Percentiles rank a stretch among this genome's conserved stretches.
These are phyloP conservation scores for Luffia ferchaultella DNA, from an alignment of 2,888 invertebrate genomes.

Conservation along the genomic window DNA sequence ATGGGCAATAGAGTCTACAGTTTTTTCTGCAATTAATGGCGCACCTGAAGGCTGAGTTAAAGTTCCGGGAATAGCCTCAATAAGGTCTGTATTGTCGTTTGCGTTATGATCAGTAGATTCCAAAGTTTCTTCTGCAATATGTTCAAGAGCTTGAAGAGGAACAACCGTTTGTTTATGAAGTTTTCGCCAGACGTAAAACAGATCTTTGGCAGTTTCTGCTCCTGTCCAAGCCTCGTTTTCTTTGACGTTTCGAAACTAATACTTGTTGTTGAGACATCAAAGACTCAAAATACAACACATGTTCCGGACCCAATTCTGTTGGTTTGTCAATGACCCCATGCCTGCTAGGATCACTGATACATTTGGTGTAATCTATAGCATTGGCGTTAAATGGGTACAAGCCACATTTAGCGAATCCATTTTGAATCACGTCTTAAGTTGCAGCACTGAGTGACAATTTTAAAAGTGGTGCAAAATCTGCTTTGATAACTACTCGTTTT, in stretches of 20 bases:
- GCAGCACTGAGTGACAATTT: slow-evolving; percentile 1
- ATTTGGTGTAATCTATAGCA: slow-evolving; percentile 10
- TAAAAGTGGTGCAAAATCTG: slow-evolving; percentile 10
- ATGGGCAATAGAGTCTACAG: too few relatives aligned
- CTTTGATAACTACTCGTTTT: slow-evolving; percentile 7
- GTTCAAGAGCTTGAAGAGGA: too few relatives aligned
- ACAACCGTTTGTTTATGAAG: slow-evolving; percentile 8
- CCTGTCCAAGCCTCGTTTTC: slow-evolving; percentile 12
- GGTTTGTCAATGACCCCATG: slow-evolving; percentile 12
- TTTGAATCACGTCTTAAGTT: slow-evolving; percentile 7
- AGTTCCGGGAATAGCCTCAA: slow-evolving; percentile 7
- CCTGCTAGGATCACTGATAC: slow-evolving; percentile 10
- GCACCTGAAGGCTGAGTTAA: slow-evolving; percentile 12
- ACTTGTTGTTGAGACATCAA: slow-evolving; percentile 14
- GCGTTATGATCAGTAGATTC: slow-evolving; percentile 9
- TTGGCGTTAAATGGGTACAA: slow-evolving; percentile 5
- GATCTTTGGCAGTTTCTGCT: slow-evolving; percentile 13
- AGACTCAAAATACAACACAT: slow-evolving; percentile 15
- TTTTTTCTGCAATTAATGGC: slow-evolving; percentile 9
- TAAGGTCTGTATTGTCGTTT: slow-evolving; percentile 11
- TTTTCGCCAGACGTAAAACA: slow-evolving; percentile 14
- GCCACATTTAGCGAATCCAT: slow-evolving; percentile 8
- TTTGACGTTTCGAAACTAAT: slow-evolving; percentile 12
- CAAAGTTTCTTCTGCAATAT: slow-evolving; percentile 8
- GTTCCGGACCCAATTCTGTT: slow-evolving; percentile 13